phyloP scores from a whole-genome alignment of 2,888 invertebrate genomes.

The Polyploca ridens region DNA sequence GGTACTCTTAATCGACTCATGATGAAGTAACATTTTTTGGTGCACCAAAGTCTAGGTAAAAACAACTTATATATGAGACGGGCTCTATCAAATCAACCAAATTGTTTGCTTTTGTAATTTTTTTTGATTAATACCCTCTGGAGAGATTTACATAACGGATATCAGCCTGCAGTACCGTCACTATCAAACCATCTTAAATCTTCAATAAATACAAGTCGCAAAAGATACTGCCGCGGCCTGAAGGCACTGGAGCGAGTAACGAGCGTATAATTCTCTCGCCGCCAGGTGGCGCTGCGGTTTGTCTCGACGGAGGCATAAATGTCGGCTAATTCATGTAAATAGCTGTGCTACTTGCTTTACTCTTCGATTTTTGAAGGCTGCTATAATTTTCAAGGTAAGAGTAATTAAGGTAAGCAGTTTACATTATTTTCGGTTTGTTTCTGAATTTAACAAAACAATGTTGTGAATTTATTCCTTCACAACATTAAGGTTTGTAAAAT shows the following conservation, averaged over 20 bases:
- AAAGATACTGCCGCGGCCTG: conserved; percentile 36
- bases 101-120: too few species aligned
- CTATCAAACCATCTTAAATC: conserved; percentile 16
- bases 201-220: conserved; percentile 27
- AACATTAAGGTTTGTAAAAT: too few species aligned
- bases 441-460: too few species aligned
- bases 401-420: not conserved
- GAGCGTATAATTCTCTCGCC: conserved; percentile 75
- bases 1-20: too few species aligned
- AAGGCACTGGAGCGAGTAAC: conserved; percentile 75
- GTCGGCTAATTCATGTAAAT: conserved; percentile 82
- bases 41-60: too few species aligned
- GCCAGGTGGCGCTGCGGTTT: conserved; percentile 77
- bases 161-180: not conserved
- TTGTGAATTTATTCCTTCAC: too few species aligned
- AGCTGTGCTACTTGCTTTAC: conserved; percentile 54
- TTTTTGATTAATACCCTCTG: too few species aligned
- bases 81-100: too few species aligned
- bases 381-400: conserved; percentile 16
- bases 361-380: conserved; percentile 61
- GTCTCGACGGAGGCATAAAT: conserved; percentile 79
- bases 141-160: not conserved
- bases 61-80: too few species aligned
- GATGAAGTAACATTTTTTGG: too few species aligned
- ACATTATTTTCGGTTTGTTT: not conserved